Evolutionary conservation across 2,797 vertebrate genomes (phyloP), one percentile per base, ranked within the genome.

Genomic region (Scolopax bukidnonensis): DNA sequence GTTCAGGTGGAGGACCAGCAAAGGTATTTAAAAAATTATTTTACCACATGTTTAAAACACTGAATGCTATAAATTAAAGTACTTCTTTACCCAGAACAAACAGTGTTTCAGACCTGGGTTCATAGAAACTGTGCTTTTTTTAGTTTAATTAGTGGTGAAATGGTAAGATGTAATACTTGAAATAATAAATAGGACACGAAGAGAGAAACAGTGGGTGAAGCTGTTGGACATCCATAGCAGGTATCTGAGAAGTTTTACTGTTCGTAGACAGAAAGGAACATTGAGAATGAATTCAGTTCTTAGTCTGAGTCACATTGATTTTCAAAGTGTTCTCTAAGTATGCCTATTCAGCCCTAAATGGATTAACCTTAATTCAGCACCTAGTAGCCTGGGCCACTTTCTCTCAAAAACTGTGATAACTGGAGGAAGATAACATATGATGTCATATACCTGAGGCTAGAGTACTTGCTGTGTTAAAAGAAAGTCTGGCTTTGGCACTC

Each of bases 1-100:
- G 98, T 95, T 99, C 99, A 54, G 99, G 99, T 90, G 99, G 99
- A 59, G 99, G 99, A 86, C 99, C 99, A 51, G 98, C 99, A 75
- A 99, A 99, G 99, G 99, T 99, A 97, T 90, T 93, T 60, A 71
- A 16, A 94, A 28, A 80, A 86, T 5, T 87, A 12, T 67, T 70
- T 85, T 91, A 71, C 9, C 43, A 13, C 50, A 68, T 63, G 25
- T 78, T 63, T 69, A 80, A 74, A 25, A 33, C 60, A 74, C 12
- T 50, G 11, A 48, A 43, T 69, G 25, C 18, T 81, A 3, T 50
- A 45, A 68, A 51, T 80, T 45, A 14, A 53, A 8, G 9, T 83
- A 57, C 16, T 60, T 56, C 25, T 70, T 79, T 59, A 64, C 17
- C 18, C 4, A 12, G 10, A 87, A 68, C 21, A 76, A 77, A 32